These are phyloP conservation scores for Dinoponera quadriceps DNA, from an alignment of 1,140 invertebrate species.

Conservation along the genomic window DNA sequence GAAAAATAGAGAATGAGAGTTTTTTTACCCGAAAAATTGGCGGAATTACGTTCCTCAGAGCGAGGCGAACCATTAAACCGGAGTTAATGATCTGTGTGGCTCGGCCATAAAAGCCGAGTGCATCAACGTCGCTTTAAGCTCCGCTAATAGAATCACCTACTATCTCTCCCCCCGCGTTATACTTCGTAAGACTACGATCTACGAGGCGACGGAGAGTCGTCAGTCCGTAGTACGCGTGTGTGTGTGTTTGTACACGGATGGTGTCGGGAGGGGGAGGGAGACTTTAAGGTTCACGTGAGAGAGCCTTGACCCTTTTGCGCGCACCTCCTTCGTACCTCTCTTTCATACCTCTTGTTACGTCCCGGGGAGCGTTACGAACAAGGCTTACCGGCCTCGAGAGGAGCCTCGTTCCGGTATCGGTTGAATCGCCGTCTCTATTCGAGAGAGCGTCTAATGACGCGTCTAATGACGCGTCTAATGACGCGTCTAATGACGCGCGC, in stretches of 20 bases:
- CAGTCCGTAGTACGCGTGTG: too few relatives aligned
- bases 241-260: too few relatives aligned
- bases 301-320: slow-evolving; percentile 46
- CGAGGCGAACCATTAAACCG: slow-evolving; percentile 48
- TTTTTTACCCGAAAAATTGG: slow-evolving; percentile 27
- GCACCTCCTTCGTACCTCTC: slow-evolving; percentile 21
- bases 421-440: slow-evolving; percentile 43
- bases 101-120: slow-evolving; percentile 36
- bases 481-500: too few relatives aligned
- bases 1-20: neutral
- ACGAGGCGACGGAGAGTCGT: too few relatives aligned
- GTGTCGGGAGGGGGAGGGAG: too few relatives aligned
- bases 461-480: neutral
- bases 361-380: too few relatives aligned
- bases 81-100: slow-evolving; percentile 50
- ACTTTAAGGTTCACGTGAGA: slow-evolving; percentile 27
- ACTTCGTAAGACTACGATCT: neutral
- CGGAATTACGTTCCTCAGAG: slow-evolving; percentile 36
- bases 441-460: slow-evolving; percentile 50
- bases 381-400: neutral
- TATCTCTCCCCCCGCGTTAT: slow-evolving; percentile 38
- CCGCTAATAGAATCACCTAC: slow-evolving; percentile 55
- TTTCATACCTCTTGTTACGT: slow-evolving; percentile 21
- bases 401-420: slow-evolving; percentile 1
- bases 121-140: slow-evolving; percentile 45